phyloP scores from a whole-genome alignment of 2,113 vertebrate genomes.

The Microcebus tavaratra region DNA sequence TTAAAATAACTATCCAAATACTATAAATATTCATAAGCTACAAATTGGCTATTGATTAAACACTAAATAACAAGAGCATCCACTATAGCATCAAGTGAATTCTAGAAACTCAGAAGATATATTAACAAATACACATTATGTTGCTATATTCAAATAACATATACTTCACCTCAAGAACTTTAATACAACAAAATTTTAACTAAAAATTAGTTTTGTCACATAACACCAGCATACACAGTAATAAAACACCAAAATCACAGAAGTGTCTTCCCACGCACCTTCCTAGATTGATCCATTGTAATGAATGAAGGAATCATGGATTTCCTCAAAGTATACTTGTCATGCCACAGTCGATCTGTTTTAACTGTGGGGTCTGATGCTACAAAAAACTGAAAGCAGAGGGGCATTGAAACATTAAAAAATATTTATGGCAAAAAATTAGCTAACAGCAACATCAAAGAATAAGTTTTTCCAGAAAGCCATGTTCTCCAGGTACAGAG shows the following conservation, averaged over 20 bases:
- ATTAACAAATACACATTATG: fast-evolving
- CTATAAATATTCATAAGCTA: neutral
- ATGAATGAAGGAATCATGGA: constrained; percentile 99
- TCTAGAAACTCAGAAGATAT: neutral
- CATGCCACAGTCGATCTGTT: constrained; percentile 97
- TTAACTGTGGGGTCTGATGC: constrained; percentile 98
- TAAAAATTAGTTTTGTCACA: neutral
- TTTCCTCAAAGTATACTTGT: constrained; percentile 97
- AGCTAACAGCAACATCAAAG: neutral
- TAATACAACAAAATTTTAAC: neutral
- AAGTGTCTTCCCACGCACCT: constrained; percentile 85
- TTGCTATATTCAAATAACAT: fast-evolving
- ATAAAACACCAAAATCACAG: neutral
- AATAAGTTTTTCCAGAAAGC: neutral
- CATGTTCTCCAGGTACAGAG: neutral
- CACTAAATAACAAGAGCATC: neutral
- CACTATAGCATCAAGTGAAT: fast-evolving
- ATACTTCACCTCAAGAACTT: neutral
- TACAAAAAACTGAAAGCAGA: constrained; percentile 93
- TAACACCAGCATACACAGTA: fast-evolving
- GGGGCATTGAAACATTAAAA: neutral
- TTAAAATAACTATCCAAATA: neutral
- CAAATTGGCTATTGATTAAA: neutral
- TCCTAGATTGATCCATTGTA: constrained; percentile 96
- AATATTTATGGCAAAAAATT: neutral